A percentile compares a stretch with the other conserved stretches of the same genome.
phyloP scores from a whole-genome alignment of 2,113 vertebrate species.

The Pongo abelii region DNA sequence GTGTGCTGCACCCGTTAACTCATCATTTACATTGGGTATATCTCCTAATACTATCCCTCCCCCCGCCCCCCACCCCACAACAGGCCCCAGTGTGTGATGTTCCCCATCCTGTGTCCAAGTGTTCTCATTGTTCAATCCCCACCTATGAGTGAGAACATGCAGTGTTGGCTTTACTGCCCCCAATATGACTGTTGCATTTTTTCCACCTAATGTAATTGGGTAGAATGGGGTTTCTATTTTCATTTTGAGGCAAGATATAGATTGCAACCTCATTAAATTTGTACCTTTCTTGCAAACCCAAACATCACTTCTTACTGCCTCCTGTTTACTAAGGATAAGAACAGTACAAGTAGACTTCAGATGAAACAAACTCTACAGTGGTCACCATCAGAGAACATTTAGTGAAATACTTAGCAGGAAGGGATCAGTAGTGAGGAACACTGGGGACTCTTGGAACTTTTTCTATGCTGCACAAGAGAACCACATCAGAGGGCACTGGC shows the following conservation, averaged over 20 bases:
- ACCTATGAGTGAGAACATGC: too few species aligned
- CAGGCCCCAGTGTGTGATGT: too few species aligned
- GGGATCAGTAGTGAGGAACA: background rate
- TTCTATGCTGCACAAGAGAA: background rate
- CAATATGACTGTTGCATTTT: background rate
- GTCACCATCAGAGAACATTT: background rate
- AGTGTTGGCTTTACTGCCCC: background rate
- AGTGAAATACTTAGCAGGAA: background rate
- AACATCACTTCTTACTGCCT: background rate
- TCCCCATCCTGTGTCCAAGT: too few species aligned
- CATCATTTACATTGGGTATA: too few species aligned
- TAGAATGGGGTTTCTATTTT: background rate
- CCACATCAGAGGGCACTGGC: background rate
- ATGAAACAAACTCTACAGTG: background rate
- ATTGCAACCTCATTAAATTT: background rate
- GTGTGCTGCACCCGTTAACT: too few species aligned
- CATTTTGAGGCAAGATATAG: background rate
- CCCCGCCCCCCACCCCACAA: too few species aligned
- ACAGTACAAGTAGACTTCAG: background rate
- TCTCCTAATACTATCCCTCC: too few species aligned
- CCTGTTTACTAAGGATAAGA: background rate
- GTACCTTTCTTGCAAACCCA: background rate
- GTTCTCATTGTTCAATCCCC: too few species aligned
- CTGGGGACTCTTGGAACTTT: background rate
- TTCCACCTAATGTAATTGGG: background rate